phyloP scores from a whole-genome alignment of 2,888 invertebrate genomes.

The Caenorhabditis sp. region DNA sequence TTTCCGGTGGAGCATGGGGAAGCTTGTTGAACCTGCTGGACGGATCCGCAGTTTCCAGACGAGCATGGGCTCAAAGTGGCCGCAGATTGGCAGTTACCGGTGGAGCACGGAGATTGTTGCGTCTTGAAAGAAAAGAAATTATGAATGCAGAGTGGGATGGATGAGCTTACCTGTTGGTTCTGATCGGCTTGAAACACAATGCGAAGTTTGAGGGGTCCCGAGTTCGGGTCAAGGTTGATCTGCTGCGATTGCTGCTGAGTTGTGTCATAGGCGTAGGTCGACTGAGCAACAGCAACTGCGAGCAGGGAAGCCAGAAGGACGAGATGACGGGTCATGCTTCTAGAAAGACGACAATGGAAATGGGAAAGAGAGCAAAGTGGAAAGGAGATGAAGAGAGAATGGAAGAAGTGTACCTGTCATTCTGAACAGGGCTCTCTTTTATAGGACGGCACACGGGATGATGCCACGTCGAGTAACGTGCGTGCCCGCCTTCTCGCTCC shows the following conservation, averaged over 20 bases:
- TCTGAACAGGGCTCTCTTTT: slow-evolving; percentile 24
- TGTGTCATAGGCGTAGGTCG: not conserved
- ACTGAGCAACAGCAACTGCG: slow-evolving; percentile 27
- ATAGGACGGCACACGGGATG: slow-evolving; percentile 17
- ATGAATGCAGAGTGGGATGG: not conserved
- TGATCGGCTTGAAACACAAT: slow-evolving; percentile 55
- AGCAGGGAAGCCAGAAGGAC: slow-evolving; percentile 28
- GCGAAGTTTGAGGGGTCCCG: slow-evolving; percentile 46
- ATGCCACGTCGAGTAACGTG: slow-evolving; percentile 44
- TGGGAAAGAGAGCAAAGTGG: not conserved
- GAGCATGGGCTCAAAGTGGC: slow-evolving; percentile 19
- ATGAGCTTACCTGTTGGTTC: slow-evolving; percentile 17
- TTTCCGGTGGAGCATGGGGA: slow-evolving; percentile 49
- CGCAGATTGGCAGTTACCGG: slow-evolving; percentile 14
- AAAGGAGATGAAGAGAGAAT: not conserved
- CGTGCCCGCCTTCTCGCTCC: slow-evolving; percentile 30
- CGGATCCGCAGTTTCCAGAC: slow-evolving; percentile 31
- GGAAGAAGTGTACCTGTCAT: slow-evolving; percentile 13
- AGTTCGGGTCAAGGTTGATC: slow-evolving; percentile 42
- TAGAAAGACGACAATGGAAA: too few species aligned
- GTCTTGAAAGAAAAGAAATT: not conserved
- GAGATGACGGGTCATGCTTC: slow-evolving; percentile 18
- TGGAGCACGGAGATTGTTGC: slow-evolving; percentile 23
- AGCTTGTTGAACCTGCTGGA: slow-evolving; percentile 11
- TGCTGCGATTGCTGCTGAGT: slow-evolving; percentile 29